Base-by-base conservation (phyloP, 2,888 invertebrate species). In the Pandemis cinnamomeana region DNA sequence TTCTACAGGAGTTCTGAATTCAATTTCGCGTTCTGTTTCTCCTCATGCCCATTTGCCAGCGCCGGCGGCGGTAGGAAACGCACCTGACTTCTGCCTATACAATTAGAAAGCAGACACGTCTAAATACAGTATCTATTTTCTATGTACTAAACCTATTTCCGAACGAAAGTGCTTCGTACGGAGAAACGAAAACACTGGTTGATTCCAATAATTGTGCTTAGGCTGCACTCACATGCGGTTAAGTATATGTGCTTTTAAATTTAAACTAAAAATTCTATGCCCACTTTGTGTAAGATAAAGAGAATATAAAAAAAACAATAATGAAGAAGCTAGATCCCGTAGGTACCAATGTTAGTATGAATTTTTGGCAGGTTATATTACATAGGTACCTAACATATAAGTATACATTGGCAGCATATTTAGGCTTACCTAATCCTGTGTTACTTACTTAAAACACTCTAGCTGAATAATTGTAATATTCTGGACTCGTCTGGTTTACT, bases 41-140 rank as follows among this genome's bases (percentile, higher is more conserved):
- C 61, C 42, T 10, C 58, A 58, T 58, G 58, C 15, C 61, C 41
- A 42, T 13, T 61, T 60, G 41, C 61, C 44, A 51, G 11, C 5
- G 67, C 66, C n/a, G 51, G 51, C 27, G 44, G 61, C 48, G 10
- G 68, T 27, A 64, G 68, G 72, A 72, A 58, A 71, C 48, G 41
- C 55, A 11, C 5, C 41, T 58, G 58, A 27, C 36, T 36, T 20
- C 72, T 68, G 41, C 15, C n/a, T 44, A 27, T 55, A 73, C 60
- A 51, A 61, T 66, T 74, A 74, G 74, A 74, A 74, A 74, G 74
- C 70, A 10, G 74, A 55, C 67, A 41, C 15, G 70, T 61, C 74
- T 74, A 74, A 73, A 73, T 74, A 71, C 70, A 70, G 70, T 71
- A 67, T 74, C 66, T 70, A 36, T 67, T 72, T 73, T 66, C 70